phyloP scores from a whole-genome alignment of 2,113 vertebrate genomes.

The Corynorhinus townsendii region DNA sequence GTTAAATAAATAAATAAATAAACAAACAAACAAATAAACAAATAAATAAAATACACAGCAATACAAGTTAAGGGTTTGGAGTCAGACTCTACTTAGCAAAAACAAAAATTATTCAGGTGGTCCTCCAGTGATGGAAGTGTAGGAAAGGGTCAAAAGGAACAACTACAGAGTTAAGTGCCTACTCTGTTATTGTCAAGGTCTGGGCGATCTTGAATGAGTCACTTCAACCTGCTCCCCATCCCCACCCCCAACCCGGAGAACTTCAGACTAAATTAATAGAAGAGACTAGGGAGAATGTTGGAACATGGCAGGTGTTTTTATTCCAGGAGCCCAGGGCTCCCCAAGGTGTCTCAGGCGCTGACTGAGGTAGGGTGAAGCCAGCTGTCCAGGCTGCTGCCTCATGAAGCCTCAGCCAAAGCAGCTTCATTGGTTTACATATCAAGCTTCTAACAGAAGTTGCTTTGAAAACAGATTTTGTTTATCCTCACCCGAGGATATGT shows the following conservation, averaged over 20 bases:
- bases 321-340: background rate
- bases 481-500: background rate
- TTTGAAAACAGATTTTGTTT: background rate
- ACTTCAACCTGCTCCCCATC: no score
- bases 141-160: background rate
- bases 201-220: background rate
- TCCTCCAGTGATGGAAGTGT: background rate
- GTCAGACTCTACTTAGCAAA: background rate
- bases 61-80: no score
- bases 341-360: background rate
- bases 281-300: background rate
- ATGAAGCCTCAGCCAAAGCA: background rate
- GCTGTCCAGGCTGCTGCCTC: background rate
- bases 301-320: background rate
- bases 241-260: background rate
- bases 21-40: background rate
- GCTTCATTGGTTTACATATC: background rate
- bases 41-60: background rate
- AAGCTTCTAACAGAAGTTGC: background rate
- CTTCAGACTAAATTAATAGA: background rate
- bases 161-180: background rate
- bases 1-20: background rate
- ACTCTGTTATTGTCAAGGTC: background rate
- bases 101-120: background rate
- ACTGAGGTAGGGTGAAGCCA: background rate